Base-by-base conservation (phyloP, 2,888 invertebrate species). In the Pammene aurita region DNA sequence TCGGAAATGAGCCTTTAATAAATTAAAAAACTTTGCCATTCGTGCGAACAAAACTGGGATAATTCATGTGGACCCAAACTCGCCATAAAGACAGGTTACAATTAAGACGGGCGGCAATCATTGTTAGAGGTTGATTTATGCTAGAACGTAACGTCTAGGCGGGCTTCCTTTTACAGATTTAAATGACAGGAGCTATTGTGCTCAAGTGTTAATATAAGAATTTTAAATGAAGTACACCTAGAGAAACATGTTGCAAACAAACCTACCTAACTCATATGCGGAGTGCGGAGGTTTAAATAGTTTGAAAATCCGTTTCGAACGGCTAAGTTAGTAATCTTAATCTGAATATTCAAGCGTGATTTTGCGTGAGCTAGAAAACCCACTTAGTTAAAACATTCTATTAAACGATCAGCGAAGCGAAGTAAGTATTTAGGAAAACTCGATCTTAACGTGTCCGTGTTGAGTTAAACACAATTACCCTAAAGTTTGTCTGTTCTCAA, bases 21-120 rank as follows among this genome's bases (percentile, higher is more conserved):
- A 77, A 80, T 77, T 78, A 76, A 73, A 67, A 75, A 79, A 80
- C 71, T 80, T 79, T 71, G 70, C 66, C 71, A 70, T 72, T 65
- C 62, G 65, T 66, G 58, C 72, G 61, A 74, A 74, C 70, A 71
- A 71, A 73, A 75, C 72, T 64, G 74, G 72, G 75, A 71, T 72
- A 56, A 66, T 70, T 66, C 67, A 71, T 52, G 70, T 66, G 70
- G 67, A 60, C 72, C 57, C 52, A 58, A 72, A 72, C 65, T 70
- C 71, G 68, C 71, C 66, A 71, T 73, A 70, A 71, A 71, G 70
- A 69, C 70, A 67, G 71, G 55, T 72, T 73, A 73, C 74, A 76
- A 76, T 76, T 75, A 73, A 75, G 75, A 76, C 71, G 73, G 70
- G 72, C 71, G 66, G 71, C 72, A 72, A 73, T 73, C 71, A 72